phyloP scores from a whole-genome alignment of 2,888 invertebrate species.

The Pristionchus japonicus region DNA sequence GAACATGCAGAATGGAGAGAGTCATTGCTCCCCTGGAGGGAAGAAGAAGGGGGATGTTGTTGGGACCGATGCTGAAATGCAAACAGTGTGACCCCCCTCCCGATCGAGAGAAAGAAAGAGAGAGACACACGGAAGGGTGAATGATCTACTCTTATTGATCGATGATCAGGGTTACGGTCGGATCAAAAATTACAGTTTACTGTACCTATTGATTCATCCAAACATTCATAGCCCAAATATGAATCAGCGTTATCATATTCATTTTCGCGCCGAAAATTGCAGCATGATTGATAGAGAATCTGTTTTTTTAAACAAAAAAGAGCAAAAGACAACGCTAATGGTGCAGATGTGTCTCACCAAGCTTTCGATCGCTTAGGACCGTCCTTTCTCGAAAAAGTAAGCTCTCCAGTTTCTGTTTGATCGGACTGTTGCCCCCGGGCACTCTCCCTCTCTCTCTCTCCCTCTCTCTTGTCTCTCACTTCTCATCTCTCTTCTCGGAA shows the following conservation, averaged over 20 bases:
- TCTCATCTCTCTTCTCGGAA: conserved; percentile 33
- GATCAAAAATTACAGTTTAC: background rate
- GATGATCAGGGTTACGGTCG: background rate
- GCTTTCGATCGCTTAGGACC: background rate
- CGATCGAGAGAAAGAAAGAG: conserved; percentile 5
- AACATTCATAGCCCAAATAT: background rate
- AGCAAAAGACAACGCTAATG: background rate
- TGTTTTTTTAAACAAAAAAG: background rate
- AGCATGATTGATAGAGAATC: background rate
- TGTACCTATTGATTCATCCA: background rate
- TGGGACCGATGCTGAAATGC: background rate
- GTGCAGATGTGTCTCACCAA: background rate
- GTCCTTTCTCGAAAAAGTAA: background rate
- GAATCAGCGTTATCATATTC: background rate
- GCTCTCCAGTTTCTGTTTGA: conserved; percentile 17
- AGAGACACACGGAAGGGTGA: background rate
- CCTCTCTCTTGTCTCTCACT: background rate
- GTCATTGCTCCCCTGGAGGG: conserved; percentile 16
- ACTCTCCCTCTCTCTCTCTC: background rate
- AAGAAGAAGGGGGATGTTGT: background rate
- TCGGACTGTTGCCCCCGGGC: conserved; percentile 14
- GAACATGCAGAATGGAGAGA: no score
- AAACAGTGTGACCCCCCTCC: background rate
- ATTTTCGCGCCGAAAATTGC: background rate
- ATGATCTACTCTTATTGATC: background rate